phyloP scores from a whole-genome alignment of 2,888 invertebrate species.

The Ichneumoninae sp. region DNA sequence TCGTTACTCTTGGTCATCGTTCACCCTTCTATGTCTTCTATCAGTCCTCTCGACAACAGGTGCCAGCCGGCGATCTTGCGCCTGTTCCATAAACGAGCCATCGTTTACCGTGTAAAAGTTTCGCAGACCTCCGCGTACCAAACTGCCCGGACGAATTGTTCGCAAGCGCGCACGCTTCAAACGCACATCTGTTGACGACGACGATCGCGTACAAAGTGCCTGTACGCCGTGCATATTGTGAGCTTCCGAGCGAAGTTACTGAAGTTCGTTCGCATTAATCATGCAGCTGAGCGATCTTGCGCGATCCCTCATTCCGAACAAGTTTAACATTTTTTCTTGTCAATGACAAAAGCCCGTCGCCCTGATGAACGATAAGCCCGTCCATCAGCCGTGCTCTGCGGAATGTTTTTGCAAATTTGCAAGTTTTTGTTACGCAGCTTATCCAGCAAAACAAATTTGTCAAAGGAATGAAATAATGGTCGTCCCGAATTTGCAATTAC shows the following conservation, averaged over 20 bases:
- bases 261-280: too few relatives aligned
- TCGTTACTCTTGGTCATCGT: conserved; percentile 5
- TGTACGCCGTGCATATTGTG: not conserved
- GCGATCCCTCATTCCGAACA: not conserved
- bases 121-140: not conserved
- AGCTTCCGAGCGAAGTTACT: not conserved
- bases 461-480: not conserved
- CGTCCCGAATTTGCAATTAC: not conserved
- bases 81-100: conserved; percentile 49
- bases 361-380: too few relatives aligned
- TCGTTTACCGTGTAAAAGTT: conserved; percentile 1
- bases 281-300: conserved; percentile 11
- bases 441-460: not conserved
- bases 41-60: conserved; percentile 36
- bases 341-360: not conserved
- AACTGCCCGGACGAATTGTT: not conserved
- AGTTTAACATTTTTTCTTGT: not conserved
- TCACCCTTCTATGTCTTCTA: not conserved
- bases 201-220: not conserved
- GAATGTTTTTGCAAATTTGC: too few relatives aligned
- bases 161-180: not conserved
- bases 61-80: conserved; percentile 30
- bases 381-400: too few relatives aligned
- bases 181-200: conserved; percentile 6
- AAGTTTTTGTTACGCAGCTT: not conserved